Conservation (phyloP, 2,113 vertebrate genomes). For the Gymnarchus niloticus region DNA sequence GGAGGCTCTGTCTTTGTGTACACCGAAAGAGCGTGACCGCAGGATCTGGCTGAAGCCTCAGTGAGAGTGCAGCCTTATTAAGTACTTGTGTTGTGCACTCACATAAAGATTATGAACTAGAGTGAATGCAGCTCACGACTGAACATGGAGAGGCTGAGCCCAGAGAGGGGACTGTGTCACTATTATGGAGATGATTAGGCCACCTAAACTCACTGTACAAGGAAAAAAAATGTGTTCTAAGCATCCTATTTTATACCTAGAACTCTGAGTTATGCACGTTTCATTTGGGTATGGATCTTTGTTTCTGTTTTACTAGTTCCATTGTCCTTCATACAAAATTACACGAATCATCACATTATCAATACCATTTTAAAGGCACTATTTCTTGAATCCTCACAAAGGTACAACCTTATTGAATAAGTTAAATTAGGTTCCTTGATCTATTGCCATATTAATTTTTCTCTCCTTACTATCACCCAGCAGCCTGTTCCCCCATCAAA, state of each 20-base stretch:
- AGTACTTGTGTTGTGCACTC: background rate
- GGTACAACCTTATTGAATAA: background rate
- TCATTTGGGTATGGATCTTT: background rate
- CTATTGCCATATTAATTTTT: slow-evolving; percentile 16
- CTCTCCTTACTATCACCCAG: slow-evolving; percentile 33
- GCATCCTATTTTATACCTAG: background rate
- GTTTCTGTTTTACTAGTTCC: background rate
- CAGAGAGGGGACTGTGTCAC: too few relatives aligned
- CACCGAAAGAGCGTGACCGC: background rate
- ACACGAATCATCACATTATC: background rate
- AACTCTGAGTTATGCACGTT: background rate
- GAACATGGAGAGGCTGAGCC: background rate
- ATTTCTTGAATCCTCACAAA: background rate
- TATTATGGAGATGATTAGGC: background rate
- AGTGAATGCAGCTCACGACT: background rate
- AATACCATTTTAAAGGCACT: background rate
- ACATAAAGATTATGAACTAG: background rate
- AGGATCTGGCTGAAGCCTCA: background rate
- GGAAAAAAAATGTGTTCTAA: background rate
- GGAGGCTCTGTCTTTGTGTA: background rate
- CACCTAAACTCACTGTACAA: background rate
- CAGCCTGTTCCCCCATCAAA: slow-evolving; percentile 93
- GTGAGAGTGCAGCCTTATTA: background rate
- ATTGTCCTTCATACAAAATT: background rate
- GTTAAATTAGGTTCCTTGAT: background rate